Conservation (phyloP, 2,113 vertebrate genomes). For the Microtus oregoni region DNA sequence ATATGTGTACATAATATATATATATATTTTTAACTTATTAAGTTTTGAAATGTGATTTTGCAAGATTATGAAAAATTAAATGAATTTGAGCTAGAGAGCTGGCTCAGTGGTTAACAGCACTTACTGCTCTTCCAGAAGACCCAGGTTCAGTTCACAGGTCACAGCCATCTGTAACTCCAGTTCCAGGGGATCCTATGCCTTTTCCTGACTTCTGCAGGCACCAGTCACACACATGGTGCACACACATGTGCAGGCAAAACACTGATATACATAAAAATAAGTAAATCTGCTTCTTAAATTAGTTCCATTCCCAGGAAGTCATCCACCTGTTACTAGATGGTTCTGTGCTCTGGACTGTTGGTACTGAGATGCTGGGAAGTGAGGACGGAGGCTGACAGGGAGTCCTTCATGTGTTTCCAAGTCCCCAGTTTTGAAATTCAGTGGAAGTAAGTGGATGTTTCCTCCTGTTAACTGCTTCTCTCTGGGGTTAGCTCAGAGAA, state of each 20-base stretch:
- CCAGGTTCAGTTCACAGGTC: neutral
- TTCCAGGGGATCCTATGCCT: neutral
- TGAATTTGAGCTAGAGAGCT: neutral
- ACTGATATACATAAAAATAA: neutral
- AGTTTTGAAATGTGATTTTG: conserved; percentile 15
- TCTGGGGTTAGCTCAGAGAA: neutral
- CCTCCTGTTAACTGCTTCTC: neutral
- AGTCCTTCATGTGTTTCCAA: neutral
- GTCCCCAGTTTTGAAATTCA: neutral
- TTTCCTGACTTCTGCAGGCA: neutral
- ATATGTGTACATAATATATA: neutral
- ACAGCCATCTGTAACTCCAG: neutral
- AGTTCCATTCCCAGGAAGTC: neutral
- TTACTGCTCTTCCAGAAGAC: neutral
- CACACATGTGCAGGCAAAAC: neutral
- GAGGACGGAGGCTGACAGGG: fast-evolving
- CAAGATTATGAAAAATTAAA: neutral
- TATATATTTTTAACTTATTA: conserved; percentile 66
- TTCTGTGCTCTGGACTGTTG: neutral
- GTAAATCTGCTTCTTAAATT: neutral
- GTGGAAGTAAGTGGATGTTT: neutral
- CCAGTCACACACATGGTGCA: neutral
- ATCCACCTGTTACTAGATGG: neutral
- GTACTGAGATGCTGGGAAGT: fast-evolving
- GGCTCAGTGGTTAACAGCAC: neutral